phyloP scores from a whole-genome alignment of 2,113 vertebrate species.

The Willisornis vidua region DNA sequence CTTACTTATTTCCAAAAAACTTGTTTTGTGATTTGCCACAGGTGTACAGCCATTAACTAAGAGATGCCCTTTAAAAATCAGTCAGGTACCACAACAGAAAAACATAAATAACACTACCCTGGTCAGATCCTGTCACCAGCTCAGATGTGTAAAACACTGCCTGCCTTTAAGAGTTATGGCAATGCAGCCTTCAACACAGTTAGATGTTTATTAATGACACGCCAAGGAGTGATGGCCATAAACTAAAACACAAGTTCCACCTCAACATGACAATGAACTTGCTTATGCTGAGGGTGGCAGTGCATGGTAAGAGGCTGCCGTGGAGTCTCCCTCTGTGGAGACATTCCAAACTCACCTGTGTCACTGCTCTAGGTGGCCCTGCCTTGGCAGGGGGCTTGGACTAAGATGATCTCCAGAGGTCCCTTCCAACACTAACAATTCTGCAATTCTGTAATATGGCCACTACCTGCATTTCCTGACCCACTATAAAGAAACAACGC shows the following conservation, averaged over 20 bases:
- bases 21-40: background rate
- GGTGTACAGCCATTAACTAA: background rate
- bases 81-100: background rate
- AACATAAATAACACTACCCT: background rate
- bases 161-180: background rate
- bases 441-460: accelerated
- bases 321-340: no score
- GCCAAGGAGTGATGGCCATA: background rate
- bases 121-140: background rate
- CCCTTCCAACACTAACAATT: background rate
- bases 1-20: background rate
- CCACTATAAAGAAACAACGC: background rate
- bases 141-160: background rate
- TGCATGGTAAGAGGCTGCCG: background rate
- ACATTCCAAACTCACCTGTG: background rate
- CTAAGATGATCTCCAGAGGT: background rate
- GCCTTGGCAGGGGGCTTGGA: background rate
- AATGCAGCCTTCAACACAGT: background rate
- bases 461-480: background rate
- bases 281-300: background rate
- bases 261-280: background rate
- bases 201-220: background rate
- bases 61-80: background rate
- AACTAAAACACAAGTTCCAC: background rate
- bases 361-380: background rate